A percentile compares a stretch with the other conserved stretches of the same genome.
These are phyloP conservation scores for Zeus faber DNA, from an alignment of 2,113 vertebrate genomes.

Conservation along the genomic window DNA sequence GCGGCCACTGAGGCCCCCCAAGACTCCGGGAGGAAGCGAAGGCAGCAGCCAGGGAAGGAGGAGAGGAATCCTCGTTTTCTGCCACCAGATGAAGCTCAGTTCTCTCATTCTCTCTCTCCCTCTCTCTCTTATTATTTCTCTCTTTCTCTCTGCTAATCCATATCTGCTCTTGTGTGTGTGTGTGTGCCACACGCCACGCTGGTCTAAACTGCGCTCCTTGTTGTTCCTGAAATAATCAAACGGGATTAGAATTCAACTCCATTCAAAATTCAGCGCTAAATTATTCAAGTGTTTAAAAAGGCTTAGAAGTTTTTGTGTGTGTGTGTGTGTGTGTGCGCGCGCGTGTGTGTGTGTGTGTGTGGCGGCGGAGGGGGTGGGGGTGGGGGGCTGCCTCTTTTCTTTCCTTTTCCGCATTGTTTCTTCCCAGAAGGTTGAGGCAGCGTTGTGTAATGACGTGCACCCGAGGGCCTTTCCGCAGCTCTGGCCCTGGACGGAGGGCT, in stretches of 20 bases:
- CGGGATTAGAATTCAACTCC: too few relatives aligned
- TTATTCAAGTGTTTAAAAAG: too few relatives aligned
- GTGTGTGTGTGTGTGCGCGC: not conserved
- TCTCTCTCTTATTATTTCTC: not conserved
- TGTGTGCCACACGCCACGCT: not conserved
- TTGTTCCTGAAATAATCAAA: too few relatives aligned
- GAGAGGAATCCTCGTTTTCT: not conserved
- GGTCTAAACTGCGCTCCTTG: too few relatives aligned
- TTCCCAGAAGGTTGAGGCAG: too few relatives aligned
- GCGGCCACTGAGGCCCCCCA: conserved; percentile 17
- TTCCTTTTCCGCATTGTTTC: too few relatives aligned
- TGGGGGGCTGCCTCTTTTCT: too few relatives aligned
- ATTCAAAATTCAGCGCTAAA: too few relatives aligned
- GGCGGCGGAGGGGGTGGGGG: too few relatives aligned
- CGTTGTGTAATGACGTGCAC: conserved; percentile 44
- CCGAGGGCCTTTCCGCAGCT: conserved; percentile 32
- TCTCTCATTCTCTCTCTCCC: not conserved
- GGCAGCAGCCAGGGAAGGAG: not conserved
- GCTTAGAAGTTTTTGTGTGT: not conserved
- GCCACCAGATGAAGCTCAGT: not conserved
- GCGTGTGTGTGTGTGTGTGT: too few relatives aligned
- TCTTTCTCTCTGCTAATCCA: not conserved
- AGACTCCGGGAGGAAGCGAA: not conserved
- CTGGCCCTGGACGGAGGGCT: conserved; percentile 39
- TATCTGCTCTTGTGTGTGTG: not conserved